Conservation (phyloP, 2,888 invertebrate genomes). For the Stenoptilia bipunctidactyla region DNA sequence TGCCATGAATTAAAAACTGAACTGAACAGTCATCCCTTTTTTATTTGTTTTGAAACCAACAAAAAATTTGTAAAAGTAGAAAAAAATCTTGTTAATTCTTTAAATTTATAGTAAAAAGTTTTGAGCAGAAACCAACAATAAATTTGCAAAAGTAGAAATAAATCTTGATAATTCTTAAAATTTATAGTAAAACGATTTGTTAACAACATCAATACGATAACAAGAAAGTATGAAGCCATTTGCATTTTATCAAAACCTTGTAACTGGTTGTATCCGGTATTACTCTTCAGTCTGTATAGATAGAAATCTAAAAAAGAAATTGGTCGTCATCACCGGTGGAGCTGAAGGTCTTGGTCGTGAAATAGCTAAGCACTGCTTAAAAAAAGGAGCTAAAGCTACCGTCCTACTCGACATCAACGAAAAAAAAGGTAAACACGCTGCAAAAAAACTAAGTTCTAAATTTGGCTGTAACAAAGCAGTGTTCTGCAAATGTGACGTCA, state of each 20-base stretch:
- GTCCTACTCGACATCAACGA: conserved; percentile 34
- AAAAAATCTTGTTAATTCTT: too few relatives aligned
- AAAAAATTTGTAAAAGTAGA: too few relatives aligned
- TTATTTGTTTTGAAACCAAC: too few relatives aligned
- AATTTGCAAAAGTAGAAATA: too few relatives aligned
- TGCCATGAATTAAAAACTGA: too few relatives aligned
- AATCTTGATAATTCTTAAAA: too few relatives aligned
- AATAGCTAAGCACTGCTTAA: conserved; percentile 47
- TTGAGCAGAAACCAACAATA: too few relatives aligned
- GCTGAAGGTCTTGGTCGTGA: conserved; percentile 59
- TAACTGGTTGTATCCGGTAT: too few relatives aligned
- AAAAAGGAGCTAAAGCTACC: conserved; percentile 34
- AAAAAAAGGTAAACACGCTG: conserved; percentile 37
- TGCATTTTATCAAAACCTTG: neutral
- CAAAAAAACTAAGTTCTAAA: conserved; percentile 41
- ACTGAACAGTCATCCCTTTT: too few relatives aligned
- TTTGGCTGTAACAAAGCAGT: conserved; percentile 51
- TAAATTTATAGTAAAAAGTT: too few relatives aligned
- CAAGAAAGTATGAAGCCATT: neutral
- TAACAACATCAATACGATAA: neutral
- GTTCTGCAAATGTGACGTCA: conserved; percentile 65
- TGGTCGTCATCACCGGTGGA: conserved; percentile 47
- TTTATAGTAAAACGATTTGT: too few relatives aligned
- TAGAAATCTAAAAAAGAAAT: conserved; percentile 18
- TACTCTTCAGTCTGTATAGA: too few relatives aligned